Evolutionary conservation across 2,888 invertebrate species (phyloP), one percentile per base, ranked within the genome.

Genomic region (Aleiodes testaceus): DNA sequence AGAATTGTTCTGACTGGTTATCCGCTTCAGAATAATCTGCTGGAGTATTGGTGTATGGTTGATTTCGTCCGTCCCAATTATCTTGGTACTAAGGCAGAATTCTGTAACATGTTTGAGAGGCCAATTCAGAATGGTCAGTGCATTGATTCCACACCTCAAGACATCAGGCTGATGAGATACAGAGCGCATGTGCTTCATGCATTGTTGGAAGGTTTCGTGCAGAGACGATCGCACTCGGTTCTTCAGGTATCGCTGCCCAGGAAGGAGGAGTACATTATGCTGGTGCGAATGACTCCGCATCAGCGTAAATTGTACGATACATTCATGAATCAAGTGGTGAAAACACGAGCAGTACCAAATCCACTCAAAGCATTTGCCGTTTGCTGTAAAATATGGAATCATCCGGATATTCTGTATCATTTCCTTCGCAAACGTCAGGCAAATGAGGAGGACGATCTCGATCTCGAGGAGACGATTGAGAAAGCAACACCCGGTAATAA

Each of bases 41-140:
- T 97, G 69, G 97, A 97, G 85, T 98, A 98, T 87, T 98, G 97
- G 97, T 98, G 98, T 85, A 98, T 98, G 98, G 98, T 98, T 0
- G 98, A 99, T 86, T 99, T 99, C 88, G 98, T 99, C 0, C 91
- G 99, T 20, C 99, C 99, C 0, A 98, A 97, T 89, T 99, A 97
- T 88, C 91, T 99, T 47, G 99, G 99, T 72, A 96, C 96, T 20
- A 97, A 97, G 87, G 96, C 97, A 0, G 98, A 99, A 87, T 99
- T 99, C 87, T 94, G 95, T 82, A 98, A 98, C 86, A 98, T 98
- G 97, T 99, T 99, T 86, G 99, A 99, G 85, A 90, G 98, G 12
- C 99, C 99, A 0, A 99, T 99, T 79, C 97, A 96, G 88, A 99
- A 99, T 87, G 99, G 99, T 0, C 98, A 98, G 88, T 99, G 98